These are phyloP conservation scores for Cephus rjabovi DNA, from an alignment of 2,888 invertebrate species.

Conservation along the genomic window DNA sequence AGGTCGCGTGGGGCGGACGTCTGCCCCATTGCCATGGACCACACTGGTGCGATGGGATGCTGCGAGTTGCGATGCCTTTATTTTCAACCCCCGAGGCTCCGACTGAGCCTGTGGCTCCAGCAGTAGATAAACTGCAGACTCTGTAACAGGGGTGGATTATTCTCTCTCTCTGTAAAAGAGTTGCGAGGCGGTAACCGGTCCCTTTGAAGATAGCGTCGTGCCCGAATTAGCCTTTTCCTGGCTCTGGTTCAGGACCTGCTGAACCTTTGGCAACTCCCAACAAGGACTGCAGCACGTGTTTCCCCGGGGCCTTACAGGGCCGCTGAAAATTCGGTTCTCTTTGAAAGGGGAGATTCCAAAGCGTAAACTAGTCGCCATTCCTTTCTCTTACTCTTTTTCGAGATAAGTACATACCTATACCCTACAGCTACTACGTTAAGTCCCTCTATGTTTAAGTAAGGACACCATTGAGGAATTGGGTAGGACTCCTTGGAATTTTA, in stretches of 20 bases:
- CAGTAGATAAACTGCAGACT: background rate
- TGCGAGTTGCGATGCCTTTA: conserved; percentile 9
- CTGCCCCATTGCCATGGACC: conserved; percentile 47
- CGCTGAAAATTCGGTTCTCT: background rate
- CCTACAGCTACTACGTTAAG: background rate
- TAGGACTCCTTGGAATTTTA: background rate
- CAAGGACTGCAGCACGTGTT: background rate
- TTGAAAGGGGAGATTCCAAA: background rate
- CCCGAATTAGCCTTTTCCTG: conserved; percentile 5
- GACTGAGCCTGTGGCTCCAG: background rate
- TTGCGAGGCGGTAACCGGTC: conserved; percentile 1
- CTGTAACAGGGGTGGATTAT: background rate
- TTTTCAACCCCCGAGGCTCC: conserved; percentile 36
- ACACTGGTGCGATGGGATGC: conserved; percentile 39
- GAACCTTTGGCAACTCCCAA: background rate
- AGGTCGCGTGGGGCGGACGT: conserved; percentile 64
- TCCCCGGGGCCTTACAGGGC: background rate
- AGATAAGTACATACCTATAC: background rate
- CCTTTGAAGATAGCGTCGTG: conserved; percentile 1
- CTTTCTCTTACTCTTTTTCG: background rate
- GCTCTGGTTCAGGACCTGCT: background rate
- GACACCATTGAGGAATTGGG: background rate
- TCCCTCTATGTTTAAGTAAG: background rate
- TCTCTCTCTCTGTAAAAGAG: conserved; percentile 5
- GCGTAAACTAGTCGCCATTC: background rate